Conservation (phyloP, 30 jellyfish, hydroid and myxozoan genomes). For the Sanderia malayensis region DNA sequence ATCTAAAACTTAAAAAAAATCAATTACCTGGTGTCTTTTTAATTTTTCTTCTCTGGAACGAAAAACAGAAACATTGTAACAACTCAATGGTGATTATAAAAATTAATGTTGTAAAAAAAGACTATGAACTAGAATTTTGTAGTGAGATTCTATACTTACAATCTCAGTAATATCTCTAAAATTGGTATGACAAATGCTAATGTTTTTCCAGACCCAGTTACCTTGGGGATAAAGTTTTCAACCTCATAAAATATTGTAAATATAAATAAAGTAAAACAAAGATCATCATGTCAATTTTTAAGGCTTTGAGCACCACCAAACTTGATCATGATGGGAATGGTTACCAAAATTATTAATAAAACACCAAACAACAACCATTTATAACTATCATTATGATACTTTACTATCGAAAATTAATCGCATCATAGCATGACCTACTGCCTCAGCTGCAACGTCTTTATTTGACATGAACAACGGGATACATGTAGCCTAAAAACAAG, state of each 20-base stretch:
- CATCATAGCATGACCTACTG: slow-evolving; percentile 49
- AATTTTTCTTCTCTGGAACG: slow-evolving; percentile 39
- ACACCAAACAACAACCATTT: no score
- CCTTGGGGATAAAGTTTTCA: no score
- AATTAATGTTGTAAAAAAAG: not conserved
- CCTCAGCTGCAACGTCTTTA: slow-evolving; percentile 97
- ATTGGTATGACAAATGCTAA: slow-evolving; percentile 95
- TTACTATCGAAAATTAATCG: not conserved
- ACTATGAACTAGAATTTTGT: no score
- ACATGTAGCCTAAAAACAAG: slow-evolving; percentile 62
- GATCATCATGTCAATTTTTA: no score
- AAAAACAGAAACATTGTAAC: no score
- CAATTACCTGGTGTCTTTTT: slow-evolving; percentile 52
- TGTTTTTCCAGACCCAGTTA: slow-evolving; percentile 98
- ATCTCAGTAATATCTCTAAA: slow-evolving; percentile 33
- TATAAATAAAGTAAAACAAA: no score
- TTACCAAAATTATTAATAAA: no score
- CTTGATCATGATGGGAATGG: no score
- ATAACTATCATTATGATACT: not conserved
- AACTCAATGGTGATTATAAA: no score
- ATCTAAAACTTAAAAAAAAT: not conserved
- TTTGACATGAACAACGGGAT: slow-evolving; percentile 87
- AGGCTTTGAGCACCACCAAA: no score
- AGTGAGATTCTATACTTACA: slow-evolving; percentile 32
- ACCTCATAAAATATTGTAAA: no score